Evolutionary conservation across 2,888 invertebrate genomes (phyloP).

Genomic region (Drosophila hamatofila): DNA sequence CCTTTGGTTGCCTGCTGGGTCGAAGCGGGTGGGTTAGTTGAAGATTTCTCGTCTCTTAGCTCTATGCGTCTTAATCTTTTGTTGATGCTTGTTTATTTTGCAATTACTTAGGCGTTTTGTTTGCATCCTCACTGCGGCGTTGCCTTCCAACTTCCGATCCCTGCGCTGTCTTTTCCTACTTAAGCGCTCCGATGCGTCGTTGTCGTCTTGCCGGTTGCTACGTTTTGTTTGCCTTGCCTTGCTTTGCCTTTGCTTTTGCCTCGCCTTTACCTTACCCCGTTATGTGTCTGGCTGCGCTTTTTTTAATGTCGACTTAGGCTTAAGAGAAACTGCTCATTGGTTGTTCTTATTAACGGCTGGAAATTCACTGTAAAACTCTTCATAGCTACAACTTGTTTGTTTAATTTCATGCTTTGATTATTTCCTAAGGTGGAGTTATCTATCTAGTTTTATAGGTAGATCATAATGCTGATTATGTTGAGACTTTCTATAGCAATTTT

Average conservation of each 20-base stretch:
- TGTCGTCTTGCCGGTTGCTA: conserved; percentile 38
- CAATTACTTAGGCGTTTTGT: conserved; percentile 83
- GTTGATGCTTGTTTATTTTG: conserved; percentile 84
- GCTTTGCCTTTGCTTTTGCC: not conserved
- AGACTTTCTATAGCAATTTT: too few species aligned
- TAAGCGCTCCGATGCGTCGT: conserved; percentile 61
- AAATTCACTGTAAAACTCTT: conserved; percentile 34
- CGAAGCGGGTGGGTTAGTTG: not conserved
- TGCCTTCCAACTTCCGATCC: conserved; percentile 27
- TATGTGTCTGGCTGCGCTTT: conserved; percentile 53
- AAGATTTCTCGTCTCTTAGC: conserved; percentile 21
- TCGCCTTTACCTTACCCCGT: conserved; percentile 4
- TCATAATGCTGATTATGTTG: not conserved
- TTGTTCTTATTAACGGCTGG: conserved; percentile 22
- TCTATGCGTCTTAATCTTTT: conserved; percentile 81
- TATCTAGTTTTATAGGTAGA: not conserved
- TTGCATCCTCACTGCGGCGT: conserved; percentile 80
- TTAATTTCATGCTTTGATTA: conserved; percentile 80
- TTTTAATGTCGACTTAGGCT: conserved; percentile 55
- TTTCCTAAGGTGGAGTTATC: conserved; percentile 32
- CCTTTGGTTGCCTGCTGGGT: conserved; percentile 9
- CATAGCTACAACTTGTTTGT: conserved; percentile 60
- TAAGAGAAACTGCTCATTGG: conserved; percentile 11
- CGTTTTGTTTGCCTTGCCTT: conserved; percentile 34
- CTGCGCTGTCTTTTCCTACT: conserved; percentile 5